A percentile compares a stretch with the other conserved stretches of the same genome.
Conservation (phyloP, 1,140 invertebrate genomes). For the Brachionus manjavacas region DNA sequence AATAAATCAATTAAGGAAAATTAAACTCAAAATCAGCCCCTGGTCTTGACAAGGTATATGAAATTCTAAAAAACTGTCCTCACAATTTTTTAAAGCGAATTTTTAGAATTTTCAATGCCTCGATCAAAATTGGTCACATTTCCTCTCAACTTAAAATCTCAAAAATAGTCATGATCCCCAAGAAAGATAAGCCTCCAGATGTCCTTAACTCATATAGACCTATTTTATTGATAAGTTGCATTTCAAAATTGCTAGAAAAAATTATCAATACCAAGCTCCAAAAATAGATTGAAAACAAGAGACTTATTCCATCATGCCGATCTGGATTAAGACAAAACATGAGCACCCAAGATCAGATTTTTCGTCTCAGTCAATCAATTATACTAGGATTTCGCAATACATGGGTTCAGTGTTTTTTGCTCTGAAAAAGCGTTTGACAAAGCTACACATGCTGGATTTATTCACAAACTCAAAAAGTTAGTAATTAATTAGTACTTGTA, state of each 20-base stretch:
- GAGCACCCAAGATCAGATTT: too few species aligned
- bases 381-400: too few species aligned
- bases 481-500: too few species aligned
- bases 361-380: too few species aligned
- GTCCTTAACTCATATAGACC: too few species aligned
- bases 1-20: not conserved
- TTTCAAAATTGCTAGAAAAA: not conserved
- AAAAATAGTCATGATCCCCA: not conserved
- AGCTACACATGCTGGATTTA: too few species aligned
- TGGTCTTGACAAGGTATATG: not conserved
- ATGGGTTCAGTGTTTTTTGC: too few species aligned
- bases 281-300: not conserved
- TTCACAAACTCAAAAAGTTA: too few species aligned
- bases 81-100: not conserved
- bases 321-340: too few species aligned
- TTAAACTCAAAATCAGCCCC: not conserved
- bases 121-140: not conserved
- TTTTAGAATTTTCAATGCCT: not conserved
- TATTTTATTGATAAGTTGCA: too few species aligned
- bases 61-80: not conserved
- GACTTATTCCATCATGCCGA: not conserved
- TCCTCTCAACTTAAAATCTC: too few species aligned
- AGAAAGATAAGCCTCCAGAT: not conserved
- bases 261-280: not conserved
- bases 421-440: too few species aligned